Conservation (phyloP, 1,140 invertebrate genomes). For the Bombus confusus region DNA sequence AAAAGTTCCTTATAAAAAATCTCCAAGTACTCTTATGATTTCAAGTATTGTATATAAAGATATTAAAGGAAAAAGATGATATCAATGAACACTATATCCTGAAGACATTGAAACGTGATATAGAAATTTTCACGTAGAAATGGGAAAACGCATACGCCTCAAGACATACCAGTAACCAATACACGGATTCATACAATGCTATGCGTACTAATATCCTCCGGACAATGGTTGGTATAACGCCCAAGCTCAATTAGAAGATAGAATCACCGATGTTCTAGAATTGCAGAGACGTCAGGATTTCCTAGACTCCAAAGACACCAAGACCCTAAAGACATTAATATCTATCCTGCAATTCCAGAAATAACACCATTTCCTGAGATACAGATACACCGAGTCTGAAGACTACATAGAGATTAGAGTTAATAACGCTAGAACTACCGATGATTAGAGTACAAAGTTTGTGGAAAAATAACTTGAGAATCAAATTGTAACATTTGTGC, state of each 20-base stretch:
- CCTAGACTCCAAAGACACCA: background rate
- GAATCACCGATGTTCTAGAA: background rate
- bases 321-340: background rate
- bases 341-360: background rate
- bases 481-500: too few species aligned
- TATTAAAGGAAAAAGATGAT: too few species aligned
- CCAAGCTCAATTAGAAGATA: slow-evolving; percentile 6
- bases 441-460: background rate
- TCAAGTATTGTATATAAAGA: too few species aligned
- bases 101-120: background rate
- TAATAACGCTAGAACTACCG: background rate
- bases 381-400: background rate
- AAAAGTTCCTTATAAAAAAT: too few species aligned
- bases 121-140: background rate
- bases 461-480: background rate
- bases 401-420: background rate
- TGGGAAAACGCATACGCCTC: background rate
- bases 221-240: background rate
- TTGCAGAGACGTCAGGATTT: background rate
- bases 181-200: background rate
- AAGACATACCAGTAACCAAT: background rate
- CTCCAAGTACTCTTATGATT: too few species aligned
- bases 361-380: background rate
- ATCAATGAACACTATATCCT: too few species aligned
- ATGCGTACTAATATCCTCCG: background rate